phyloP scores from a whole-genome alignment of 1,140 invertebrate genomes.

The Drosophila dunni region DNA sequence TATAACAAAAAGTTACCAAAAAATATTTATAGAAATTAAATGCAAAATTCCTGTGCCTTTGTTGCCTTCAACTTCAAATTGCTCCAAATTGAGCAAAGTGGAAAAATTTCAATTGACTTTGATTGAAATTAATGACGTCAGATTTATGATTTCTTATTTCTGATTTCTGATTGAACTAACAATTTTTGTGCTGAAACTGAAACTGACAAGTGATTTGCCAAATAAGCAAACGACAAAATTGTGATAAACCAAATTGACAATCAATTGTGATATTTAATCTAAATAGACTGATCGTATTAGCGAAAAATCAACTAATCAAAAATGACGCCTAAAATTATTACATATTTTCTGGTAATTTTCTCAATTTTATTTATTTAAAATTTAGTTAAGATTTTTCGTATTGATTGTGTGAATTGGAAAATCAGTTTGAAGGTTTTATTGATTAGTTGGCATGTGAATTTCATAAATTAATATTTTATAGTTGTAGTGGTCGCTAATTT shows the following conservation, averaged over 20 bases:
- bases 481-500: no score
- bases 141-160: slow-evolving; percentile 27
- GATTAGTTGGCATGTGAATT: no score
- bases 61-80: slow-evolving; percentile 32
- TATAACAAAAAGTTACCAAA: neutral
- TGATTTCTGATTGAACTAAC: slow-evolving; percentile 15
- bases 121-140: slow-evolving; percentile 66
- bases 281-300: slow-evolving; percentile 66
- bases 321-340: slow-evolving; percentile 81
- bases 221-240: slow-evolving; percentile 36
- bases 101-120: slow-evolving; percentile 58
- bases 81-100: slow-evolving; percentile 17
- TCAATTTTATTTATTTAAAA: neutral
- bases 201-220: slow-evolving; percentile 45
- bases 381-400: neutral
- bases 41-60: neutral
- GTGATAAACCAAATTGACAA: slow-evolving; percentile 50
- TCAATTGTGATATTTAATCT: slow-evolving; percentile 47
- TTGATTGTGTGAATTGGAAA: no score
- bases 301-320: slow-evolving; percentile 24
- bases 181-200: slow-evolving; percentile 20
- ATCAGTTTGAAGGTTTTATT: no score
- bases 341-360: slow-evolving; percentile 77
- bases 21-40: neutral
- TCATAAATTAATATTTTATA: no score